phyloP scores from a whole-genome alignment of 2,888 invertebrate genomes.

The Megalurothrips usitatus region DNA sequence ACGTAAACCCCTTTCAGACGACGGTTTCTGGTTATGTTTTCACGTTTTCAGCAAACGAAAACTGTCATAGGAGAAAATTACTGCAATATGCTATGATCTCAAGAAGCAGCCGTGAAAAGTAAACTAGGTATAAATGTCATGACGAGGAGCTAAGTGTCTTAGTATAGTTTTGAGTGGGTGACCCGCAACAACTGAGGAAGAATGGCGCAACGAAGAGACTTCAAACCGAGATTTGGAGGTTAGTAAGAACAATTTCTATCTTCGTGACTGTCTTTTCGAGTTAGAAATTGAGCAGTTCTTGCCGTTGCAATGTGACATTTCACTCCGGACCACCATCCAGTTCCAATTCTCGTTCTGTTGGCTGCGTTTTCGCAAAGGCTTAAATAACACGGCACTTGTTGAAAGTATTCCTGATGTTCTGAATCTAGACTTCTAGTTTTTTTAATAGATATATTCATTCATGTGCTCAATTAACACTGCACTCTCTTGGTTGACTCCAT shows the following conservation, averaged over 20 bases:
- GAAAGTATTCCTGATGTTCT: too few species aligned
- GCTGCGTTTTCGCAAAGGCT: too few species aligned
- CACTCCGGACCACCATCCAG: too few species aligned
- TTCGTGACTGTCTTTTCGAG: too few species aligned
- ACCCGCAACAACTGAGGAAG: background rate
- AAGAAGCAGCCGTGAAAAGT: background rate
- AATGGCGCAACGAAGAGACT: conserved; percentile 2
- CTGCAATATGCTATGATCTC: background rate
- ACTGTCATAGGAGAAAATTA: background rate
- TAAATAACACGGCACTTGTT: too few species aligned
- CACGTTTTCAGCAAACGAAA: background rate
- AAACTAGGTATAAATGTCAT: background rate
- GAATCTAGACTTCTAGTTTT: too few species aligned
- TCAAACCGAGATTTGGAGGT: background rate
- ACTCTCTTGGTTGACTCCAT: too few species aligned
- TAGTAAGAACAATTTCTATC: background rate
- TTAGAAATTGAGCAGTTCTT: too few species aligned
- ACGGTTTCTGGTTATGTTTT: background rate
- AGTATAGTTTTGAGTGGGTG: background rate
- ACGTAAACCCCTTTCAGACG: conserved; percentile 15
- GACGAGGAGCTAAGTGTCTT: background rate
- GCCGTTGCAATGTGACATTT: too few species aligned
- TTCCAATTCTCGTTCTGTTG: too few species aligned
- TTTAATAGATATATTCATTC: too few species aligned
- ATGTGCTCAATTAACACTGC: too few species aligned